Evolutionary conservation across 2,797 vertebrate genomes (phyloP).

Genomic region (Microctenopoma steveboyesi): DNA sequence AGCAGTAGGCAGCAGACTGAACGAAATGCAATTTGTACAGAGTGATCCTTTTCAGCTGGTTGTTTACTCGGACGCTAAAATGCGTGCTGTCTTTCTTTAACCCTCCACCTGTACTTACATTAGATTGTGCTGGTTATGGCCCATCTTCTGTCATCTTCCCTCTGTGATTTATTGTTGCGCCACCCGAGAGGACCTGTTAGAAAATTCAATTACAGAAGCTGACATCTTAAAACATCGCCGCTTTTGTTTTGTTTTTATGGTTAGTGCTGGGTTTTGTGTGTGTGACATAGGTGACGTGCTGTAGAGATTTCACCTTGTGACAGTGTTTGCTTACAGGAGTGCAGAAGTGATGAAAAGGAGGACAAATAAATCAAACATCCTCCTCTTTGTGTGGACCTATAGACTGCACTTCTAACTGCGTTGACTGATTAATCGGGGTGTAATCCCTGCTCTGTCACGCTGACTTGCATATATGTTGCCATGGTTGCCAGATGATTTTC

Average conservation of each 20-base stretch:
- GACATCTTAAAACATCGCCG: constrained; percentile 24
- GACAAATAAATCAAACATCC: neutral
- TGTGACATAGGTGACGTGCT: neutral
- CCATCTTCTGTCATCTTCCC: constrained; percentile 14
- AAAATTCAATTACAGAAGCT: constrained; percentile 42
- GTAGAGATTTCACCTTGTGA: neutral
- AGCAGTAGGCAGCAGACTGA: constrained; percentile 7
- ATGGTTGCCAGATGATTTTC: neutral
- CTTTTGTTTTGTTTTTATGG: constrained; percentile 30
- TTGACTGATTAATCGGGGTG: no score
- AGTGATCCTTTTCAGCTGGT: neutral
- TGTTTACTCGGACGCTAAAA: constrained; percentile 21
- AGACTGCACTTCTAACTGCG: no score
- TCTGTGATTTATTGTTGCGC: constrained; percentile 16
- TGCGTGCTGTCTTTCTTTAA: constrained; percentile 9
- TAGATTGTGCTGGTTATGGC: neutral
- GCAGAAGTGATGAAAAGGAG: neutral
- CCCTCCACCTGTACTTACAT: constrained; percentile 6
- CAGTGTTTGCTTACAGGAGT: neutral
- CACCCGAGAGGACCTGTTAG: constrained; percentile 11
- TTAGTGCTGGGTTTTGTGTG: constrained; percentile 8
- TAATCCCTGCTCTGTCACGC: no score
- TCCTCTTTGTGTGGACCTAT: no score
- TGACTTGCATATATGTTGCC: neutral
- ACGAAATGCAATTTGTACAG: constrained; percentile 14